Conservation (phyloP, 2,113 vertebrate species). For the Pygoscelis adeliae region DNA sequence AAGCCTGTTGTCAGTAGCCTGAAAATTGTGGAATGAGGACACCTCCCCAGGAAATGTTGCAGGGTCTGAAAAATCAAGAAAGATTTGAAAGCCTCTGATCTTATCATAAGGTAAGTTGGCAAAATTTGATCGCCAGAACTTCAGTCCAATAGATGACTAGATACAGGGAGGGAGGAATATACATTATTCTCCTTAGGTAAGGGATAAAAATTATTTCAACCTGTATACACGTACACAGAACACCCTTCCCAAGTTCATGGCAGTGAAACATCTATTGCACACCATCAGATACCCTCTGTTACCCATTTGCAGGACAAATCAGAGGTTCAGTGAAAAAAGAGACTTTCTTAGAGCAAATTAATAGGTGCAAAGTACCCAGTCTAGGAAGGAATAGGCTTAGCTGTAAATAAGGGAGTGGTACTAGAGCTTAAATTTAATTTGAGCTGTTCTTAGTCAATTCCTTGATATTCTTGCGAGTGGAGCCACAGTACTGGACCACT, state of each 20-base stretch:
- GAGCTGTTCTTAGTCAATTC: neutral
- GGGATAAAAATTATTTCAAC: neutral
- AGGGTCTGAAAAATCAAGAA: conserved; percentile 8
- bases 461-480: neutral
- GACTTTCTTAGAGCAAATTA: neutral
- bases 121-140: neutral
- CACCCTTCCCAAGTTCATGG: neutral
- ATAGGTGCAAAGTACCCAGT: neutral
- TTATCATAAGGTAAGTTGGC: neutral
- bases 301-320: neutral
- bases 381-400: neutral
- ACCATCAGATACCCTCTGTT: neutral
- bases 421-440: neutral
- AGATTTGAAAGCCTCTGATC: neutral
- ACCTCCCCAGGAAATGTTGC: neutral
- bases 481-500: neutral
- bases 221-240: neutral
- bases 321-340: neutral
- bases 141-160: neutral
- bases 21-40: neutral
- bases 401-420: neutral
- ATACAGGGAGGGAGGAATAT: neutral
- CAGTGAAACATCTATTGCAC: neutral
- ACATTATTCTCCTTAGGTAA: neutral
- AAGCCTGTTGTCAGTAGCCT: neutral